A percentile compares a stretch with the other conserved stretches of the same genome.
Evolutionary conservation across 2,888 invertebrate species (phyloP).

Genomic region (Pachydiplax longipennis): DNA sequence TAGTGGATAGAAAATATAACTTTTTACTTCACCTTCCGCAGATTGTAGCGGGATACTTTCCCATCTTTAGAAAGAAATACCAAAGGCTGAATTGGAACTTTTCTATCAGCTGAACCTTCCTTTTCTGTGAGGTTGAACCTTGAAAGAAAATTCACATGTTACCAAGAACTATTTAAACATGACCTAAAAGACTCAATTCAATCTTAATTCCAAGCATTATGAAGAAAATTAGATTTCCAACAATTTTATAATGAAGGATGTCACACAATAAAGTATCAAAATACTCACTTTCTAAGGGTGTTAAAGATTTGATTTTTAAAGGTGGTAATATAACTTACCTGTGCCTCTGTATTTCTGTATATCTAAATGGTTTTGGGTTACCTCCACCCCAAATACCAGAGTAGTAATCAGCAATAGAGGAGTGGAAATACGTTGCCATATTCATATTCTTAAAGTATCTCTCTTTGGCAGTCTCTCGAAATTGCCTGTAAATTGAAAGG

Average conservation of each 20-base stretch:
- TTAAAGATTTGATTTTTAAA: too few relatives aligned
- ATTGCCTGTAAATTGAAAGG: conserved; percentile 70
- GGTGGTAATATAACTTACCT: conserved; percentile 59
- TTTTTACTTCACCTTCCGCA: conserved; percentile 77
- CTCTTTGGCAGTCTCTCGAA: conserved; percentile 91
- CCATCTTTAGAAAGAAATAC: conserved; percentile 92
- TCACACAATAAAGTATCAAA: too few relatives aligned
- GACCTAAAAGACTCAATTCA: too few relatives aligned
- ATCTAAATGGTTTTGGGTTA: conserved; percentile 93
- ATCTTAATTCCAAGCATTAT: too few relatives aligned
- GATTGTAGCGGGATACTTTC: conserved; percentile 86
- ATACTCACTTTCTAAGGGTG: too few relatives aligned
- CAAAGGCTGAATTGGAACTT: conserved; percentile 93
- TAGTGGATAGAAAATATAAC: neutral
- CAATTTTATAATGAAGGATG: too few relatives aligned
- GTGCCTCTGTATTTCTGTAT: conserved; percentile 95
- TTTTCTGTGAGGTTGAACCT: conserved; percentile 84
- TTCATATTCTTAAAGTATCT: conserved; percentile 97
- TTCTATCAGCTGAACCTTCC: conserved; percentile 89
- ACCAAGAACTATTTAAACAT: too few relatives aligned
- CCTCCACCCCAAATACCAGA: conserved; percentile 97
- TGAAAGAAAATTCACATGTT: conserved; percentile 48
- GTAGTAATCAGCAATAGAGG: conserved; percentile 97
- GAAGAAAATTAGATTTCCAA: too few relatives aligned
- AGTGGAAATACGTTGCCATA: conserved; percentile 96